Evolutionary conservation across 2,888 invertebrate genomes (phyloP).

Genomic region (Hoplodrina ambigua): DNA sequence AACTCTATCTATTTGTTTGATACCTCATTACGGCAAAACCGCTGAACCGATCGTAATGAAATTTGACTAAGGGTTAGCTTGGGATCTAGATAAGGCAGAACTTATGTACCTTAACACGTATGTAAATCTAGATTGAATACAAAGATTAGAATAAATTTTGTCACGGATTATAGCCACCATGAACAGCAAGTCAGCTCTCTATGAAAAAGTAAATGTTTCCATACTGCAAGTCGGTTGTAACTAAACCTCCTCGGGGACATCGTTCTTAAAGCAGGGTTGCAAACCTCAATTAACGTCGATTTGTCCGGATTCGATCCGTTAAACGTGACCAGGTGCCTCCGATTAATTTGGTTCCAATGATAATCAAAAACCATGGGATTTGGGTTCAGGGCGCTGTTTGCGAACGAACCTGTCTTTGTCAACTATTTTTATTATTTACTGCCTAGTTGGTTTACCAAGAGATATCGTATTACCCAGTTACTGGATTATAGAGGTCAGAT

Average conservation of each 20-base stretch:
- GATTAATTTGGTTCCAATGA: slow-evolving; percentile 31
- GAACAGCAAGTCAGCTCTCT: neutral
- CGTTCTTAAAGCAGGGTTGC: slow-evolving; percentile 21
- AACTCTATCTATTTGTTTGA: too few species aligned
- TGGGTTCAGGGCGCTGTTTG: neutral
- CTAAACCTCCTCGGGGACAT: slow-evolving; percentile 21
- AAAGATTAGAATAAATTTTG: slow-evolving; percentile 11
- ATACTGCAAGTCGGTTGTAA: slow-evolving; percentile 4
- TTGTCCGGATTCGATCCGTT: slow-evolving; percentile 44
- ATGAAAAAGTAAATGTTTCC: neutral
- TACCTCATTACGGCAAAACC: too few species aligned
- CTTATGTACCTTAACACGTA: neutral
- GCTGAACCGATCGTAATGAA: too few species aligned
- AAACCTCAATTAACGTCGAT: slow-evolving; percentile 47
- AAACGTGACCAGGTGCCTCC: slow-evolving; percentile 35
- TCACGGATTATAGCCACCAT: slow-evolving; percentile 7
- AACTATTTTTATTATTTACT: too few species aligned
- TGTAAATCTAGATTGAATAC: slow-evolving; percentile 7
- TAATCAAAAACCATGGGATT: slow-evolving; percentile 13
- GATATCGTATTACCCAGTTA: too few species aligned
- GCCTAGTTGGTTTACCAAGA: too few species aligned
- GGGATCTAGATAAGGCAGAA: too few species aligned
- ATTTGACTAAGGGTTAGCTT: too few species aligned
- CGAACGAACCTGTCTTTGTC: neutral
- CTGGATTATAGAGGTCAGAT: too few species aligned